phyloP scores from a whole-genome alignment of 2,797 vertebrate genomes.

The Coracias cyanogaster region DNA sequence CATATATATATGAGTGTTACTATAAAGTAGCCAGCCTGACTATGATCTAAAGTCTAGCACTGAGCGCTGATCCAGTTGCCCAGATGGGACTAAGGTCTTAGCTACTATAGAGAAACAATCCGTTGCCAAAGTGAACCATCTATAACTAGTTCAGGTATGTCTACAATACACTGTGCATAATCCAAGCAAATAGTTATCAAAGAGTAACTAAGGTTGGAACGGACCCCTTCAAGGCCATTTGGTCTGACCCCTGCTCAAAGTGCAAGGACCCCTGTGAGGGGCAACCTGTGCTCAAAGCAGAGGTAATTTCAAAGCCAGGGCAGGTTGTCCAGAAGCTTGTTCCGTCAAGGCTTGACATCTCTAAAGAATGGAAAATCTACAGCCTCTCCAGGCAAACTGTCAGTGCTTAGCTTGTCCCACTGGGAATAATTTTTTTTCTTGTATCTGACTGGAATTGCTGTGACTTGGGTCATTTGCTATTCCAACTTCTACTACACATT shows the following conservation, averaged over 20 bases:
- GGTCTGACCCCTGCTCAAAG: neutral
- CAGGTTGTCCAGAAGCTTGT: neutral
- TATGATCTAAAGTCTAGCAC: rapidly evolving
- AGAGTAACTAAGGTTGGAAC: neutral
- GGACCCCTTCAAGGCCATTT: neutral
- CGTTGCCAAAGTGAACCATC: neutral
- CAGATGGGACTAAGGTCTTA: neutral
- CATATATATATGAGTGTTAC: neutral
- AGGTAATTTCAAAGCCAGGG: neutral
- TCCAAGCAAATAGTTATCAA: neutral
- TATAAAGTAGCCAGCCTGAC: neutral
- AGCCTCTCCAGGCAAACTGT: neutral
- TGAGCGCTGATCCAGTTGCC: neutral
- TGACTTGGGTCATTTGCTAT: neutral
- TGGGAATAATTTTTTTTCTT: neutral
- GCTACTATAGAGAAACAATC: neutral
- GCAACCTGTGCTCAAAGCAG: neutral
- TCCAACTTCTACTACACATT: neutral
- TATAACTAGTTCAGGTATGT: neutral
- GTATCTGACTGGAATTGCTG: neutral
- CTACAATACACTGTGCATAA: neutral
- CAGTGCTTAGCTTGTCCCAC: neutral
- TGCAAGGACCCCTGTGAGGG: neutral
- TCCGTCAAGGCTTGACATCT: neutral
- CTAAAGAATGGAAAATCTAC: neutral